Evolutionary conservation across 2,888 invertebrate genomes (phyloP), one percentile per base, ranked within the genome.

Genomic region (Drosophila longiperda): DNA sequence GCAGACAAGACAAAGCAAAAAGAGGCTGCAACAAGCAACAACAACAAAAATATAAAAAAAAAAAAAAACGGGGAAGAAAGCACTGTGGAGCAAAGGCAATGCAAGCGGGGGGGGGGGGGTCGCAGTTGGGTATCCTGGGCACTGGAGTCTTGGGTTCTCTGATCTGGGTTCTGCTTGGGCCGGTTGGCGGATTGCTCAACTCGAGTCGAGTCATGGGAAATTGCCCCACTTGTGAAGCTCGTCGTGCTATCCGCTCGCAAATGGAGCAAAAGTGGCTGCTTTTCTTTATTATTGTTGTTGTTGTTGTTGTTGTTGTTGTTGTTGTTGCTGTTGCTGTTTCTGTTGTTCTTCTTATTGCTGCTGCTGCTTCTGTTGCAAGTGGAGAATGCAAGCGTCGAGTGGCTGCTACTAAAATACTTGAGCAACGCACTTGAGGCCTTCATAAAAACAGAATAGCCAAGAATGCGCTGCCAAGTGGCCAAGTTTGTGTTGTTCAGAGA

Each of bases 381-480:
- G 76, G 79, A 83, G 84, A 85, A 89, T 85, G 87, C 87, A 73
- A 74, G 70, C 67, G 84, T 82, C 89, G 66, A 85, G 84, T 89
- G 87, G 82, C 82, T 84, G 82, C 83, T 82, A 80, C 81, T 83
- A 83, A 83, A 74, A 81, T 87, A 87, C 84, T 85, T 83, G 73
- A 85, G 82, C 84, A 82, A 80, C 80, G 67, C 85, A 82, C 85
- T 85, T 89, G 75, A 79, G 73, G 73, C 75, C 82, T 63, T 63
- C 89, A 83, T 78, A 82, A 75, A 83, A 81, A 89, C 75, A 66
- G 58, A 78, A 73, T 76, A 60, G 77, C 59, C 79, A 89, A 85
- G 84, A 85, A 85, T 87, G 89, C 70, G 87, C 89, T 83, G 84
- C 84, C 89, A 85, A 85, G 84, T 85, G 84, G 89, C 89, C 82